phyloP scores from a whole-genome alignment of 2,797 vertebrate species.

The Hipposideros larvatus region DNA sequence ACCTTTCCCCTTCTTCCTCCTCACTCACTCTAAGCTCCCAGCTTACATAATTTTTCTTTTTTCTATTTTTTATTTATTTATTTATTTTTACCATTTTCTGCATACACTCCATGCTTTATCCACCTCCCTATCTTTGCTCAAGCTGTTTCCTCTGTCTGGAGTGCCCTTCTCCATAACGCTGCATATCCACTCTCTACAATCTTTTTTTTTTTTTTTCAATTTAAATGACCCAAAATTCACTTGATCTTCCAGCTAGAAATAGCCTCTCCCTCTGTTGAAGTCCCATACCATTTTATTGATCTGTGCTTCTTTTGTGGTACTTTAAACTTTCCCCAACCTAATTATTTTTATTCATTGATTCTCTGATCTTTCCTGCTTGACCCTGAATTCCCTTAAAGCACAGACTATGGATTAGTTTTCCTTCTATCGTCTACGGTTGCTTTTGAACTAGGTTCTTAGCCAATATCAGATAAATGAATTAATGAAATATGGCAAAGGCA shows the following conservation, averaged over 20 bases:
- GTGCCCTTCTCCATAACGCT: not conserved
- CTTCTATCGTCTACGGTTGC: not conserved
- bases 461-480: not conserved
- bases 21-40: not conserved
- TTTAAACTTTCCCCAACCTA: not conserved
- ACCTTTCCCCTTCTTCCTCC: not conserved
- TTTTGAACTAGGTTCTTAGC: not conserved
- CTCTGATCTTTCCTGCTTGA: not conserved
- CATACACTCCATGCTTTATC: not conserved
- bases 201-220: not conserved
- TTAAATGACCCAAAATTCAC: not conserved
- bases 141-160: not conserved
- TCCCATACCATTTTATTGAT: not conserved
- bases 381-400: not conserved
- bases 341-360: not conserved
- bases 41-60: not conserved
- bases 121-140: not conserved
- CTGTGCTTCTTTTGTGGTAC: not conserved
- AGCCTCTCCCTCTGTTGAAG: not conserved
- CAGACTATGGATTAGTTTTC: not conserved
- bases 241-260: not conserved
- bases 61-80: too few relatives aligned
- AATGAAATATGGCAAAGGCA: not conserved
- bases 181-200: not conserved
- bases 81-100: not conserved